A percentile compares a stretch with the other conserved stretches of the same genome.
Conservation (phyloP, 2,797 vertebrate genomes). For the Chelon labrosus region DNA sequence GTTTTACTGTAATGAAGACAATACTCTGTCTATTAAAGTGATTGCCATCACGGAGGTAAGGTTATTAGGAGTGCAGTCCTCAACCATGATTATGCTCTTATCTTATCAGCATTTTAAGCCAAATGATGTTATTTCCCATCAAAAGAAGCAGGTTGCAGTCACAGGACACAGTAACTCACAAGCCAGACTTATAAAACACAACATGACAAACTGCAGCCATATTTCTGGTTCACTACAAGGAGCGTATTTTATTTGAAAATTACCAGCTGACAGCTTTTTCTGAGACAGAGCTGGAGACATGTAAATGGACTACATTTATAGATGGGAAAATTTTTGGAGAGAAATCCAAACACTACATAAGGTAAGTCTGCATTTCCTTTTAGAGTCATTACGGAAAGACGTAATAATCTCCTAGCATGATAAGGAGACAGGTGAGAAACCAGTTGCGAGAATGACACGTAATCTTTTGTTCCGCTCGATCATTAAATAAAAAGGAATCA, state of each 20-base stretch:
- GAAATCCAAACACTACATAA: neutral
- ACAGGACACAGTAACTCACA: neutral
- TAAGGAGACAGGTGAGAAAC: neutral
- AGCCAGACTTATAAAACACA: neutral
- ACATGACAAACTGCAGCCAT: neutral
- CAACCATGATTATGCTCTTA: slow-evolving; percentile 14
- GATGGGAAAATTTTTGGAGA: neutral
- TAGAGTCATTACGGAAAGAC: neutral
- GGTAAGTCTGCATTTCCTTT: neutral
- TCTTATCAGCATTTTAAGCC: neutral
- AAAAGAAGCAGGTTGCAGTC: slow-evolving; percentile 11
- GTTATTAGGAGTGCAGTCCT: slow-evolving; percentile 7
- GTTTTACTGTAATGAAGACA: slow-evolving; percentile 34
- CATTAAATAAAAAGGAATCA: slow-evolving; percentile 12
- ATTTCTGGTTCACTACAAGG: neutral
- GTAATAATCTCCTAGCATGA: neutral
- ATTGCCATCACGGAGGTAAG: slow-evolving; percentile 27
- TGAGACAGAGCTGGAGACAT: neutral
- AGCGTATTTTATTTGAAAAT: neutral
- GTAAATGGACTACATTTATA: neutral
- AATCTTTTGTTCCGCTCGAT: slow-evolving; percentile 28
- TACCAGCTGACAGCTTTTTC: slow-evolving; percentile 12
- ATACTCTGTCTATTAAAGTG: slow-evolving; percentile 23
- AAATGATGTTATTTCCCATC: neutral
- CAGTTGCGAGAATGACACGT: neutral